A percentile compares a stretch with the other conserved stretches of the same genome.
phyloP scores from a whole-genome alignment of 2,113 vertebrate genomes.

The Bostrychus sinensis region DNA sequence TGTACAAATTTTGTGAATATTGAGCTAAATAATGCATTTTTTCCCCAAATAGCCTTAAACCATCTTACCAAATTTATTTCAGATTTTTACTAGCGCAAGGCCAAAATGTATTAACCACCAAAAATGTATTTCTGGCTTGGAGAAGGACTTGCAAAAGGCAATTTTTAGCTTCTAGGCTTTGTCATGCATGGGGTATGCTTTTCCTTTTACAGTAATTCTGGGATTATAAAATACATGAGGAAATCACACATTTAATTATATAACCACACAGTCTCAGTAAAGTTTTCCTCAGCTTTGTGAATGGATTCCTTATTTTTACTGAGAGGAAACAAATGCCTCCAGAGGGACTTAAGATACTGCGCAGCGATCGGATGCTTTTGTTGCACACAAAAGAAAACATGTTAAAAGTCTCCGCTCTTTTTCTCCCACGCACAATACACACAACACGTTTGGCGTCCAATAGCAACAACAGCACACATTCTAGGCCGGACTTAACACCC shows the following conservation, averaged over 20 bases:
- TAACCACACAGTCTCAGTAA: slow-evolving; percentile 4
- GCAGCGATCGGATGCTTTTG: slow-evolving; percentile 46
- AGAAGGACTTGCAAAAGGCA: no score
- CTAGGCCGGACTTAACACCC: slow-evolving; percentile 69
- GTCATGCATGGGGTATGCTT: background rate
- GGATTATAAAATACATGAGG: background rate
- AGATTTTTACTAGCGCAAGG: no score
- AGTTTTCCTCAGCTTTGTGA: slow-evolving; percentile 50
- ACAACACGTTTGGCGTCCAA: slow-evolving; percentile 20
- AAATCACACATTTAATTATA: background rate
- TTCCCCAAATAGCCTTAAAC: no score
- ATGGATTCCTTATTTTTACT: slow-evolving; percentile 24
- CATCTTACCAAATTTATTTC: no score
- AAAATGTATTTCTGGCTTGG: background rate
- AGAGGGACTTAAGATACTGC: slow-evolving; percentile 37
- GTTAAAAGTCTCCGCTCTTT: slow-evolving; percentile 50
- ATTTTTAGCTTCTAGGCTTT: background rate
- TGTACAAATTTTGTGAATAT: no score
- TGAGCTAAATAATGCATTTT: no score
- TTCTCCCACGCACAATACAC: slow-evolving; percentile 40
- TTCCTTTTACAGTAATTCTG: background rate
- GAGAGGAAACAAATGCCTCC: slow-evolving; percentile 35
- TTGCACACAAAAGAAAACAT: slow-evolving; percentile 44
- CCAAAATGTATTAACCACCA: background rate
- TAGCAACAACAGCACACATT: slow-evolving; percentile 59